Percentiles rank a stretch among this genome's conserved stretches.
Evolutionary conservation across 2,888 invertebrate species (phyloP).

Genomic region (Apoda limacodes): DNA sequence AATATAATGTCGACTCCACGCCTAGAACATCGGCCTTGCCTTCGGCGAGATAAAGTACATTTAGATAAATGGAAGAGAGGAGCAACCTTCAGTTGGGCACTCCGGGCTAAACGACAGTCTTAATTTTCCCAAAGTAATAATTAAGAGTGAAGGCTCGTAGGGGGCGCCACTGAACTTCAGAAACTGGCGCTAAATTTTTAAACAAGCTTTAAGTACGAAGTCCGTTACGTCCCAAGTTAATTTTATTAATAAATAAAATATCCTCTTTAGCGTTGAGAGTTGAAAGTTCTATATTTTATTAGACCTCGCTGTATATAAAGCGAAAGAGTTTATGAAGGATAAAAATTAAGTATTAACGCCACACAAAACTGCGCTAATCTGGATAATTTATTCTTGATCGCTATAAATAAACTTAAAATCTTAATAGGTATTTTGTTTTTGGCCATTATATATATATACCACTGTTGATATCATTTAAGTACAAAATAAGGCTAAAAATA

Average conservation of each 20-base stretch:
- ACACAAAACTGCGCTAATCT: too few relatives aligned
- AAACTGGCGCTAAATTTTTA: constrained; percentile 61
- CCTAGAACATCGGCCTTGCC: constrained; percentile 28
- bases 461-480: too few relatives aligned
- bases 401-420: too few relatives aligned
- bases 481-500: too few relatives aligned
- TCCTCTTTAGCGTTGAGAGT: too few relatives aligned
- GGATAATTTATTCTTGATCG: too few relatives aligned
- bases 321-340: too few relatives aligned
- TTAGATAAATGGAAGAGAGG: constrained; percentile 62
- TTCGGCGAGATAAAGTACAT: constrained; percentile 63
- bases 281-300: too few relatives aligned
- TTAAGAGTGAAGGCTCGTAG: constrained; percentile 66
- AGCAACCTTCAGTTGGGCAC: constrained; percentile 55
- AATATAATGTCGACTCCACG: constrained; percentile 42
- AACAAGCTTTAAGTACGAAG: constrained; percentile 63
- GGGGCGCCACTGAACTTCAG: constrained; percentile 42
- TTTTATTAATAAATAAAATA: constrained; percentile 62
- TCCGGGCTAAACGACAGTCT: constrained; percentile 66
- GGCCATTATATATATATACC: too few relatives aligned
- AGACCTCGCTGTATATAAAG: too few relatives aligned
- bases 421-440: too few relatives aligned
- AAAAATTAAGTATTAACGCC: too few relatives aligned
- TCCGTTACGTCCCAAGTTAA: constrained; percentile 61
- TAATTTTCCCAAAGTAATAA: constrained; percentile 72